Evolutionary conservation across 2,113 vertebrate genomes (phyloP).

Genomic region (Paratilapia polleni): DNA sequence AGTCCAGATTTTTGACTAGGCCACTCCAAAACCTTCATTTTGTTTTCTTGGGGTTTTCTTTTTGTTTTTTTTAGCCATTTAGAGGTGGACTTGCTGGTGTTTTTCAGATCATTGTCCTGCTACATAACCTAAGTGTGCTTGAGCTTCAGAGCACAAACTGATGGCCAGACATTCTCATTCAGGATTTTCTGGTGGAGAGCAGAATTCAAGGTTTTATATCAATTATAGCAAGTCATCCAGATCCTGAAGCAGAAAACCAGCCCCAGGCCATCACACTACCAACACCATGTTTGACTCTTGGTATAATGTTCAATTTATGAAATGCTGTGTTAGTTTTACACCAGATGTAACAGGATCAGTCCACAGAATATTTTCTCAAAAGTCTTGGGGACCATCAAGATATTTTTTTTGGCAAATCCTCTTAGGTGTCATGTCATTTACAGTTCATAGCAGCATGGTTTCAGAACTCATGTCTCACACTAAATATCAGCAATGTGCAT

Average conservation of each 20-base stretch:
- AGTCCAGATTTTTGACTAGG: too few species aligned
- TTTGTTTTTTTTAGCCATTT: too few species aligned
- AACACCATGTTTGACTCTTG: background rate
- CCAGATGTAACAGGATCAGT: background rate
- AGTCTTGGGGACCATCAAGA: background rate
- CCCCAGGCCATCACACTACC: background rate
- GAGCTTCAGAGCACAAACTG: background rate
- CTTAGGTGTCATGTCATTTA: too few species aligned
- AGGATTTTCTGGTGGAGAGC: background rate
- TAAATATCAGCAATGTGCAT: too few species aligned
- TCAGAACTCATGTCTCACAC: too few species aligned
- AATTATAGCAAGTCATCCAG: background rate
- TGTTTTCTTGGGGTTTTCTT: too few species aligned
- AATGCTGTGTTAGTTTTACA: background rate
- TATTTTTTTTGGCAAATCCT: background rate
- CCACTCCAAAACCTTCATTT: too few species aligned
- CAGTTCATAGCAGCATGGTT: too few species aligned
- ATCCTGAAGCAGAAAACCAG: background rate
- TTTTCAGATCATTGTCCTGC: background rate
- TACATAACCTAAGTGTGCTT: too few species aligned
- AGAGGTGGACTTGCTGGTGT: background rate
- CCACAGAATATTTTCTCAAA: background rate
- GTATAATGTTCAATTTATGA: rapidly evolving
- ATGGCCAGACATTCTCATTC: background rate
- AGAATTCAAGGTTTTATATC: background rate